Evolutionary conservation across 2,888 invertebrate genomes (phyloP).

Genomic region (Drosophila leonis): DNA sequence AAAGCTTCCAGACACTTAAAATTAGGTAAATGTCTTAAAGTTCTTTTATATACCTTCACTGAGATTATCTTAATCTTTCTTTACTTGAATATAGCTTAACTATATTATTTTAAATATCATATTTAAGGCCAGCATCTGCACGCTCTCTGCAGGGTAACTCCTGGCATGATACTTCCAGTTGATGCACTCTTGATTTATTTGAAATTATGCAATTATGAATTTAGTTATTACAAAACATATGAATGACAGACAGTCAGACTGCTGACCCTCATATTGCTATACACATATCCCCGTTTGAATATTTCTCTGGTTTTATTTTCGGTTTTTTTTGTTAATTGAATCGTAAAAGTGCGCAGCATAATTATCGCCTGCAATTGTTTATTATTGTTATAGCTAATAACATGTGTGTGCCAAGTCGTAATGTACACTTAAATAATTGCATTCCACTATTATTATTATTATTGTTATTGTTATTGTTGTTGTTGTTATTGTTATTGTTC

Average conservation of each 20-base stretch:
- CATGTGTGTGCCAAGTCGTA: slow-evolving; percentile 38
- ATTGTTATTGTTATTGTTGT: background rate
- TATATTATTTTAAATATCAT: background rate
- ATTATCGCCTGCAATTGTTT: slow-evolving; percentile 52
- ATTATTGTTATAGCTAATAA: slow-evolving; percentile 42
- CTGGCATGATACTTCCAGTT: background rate
- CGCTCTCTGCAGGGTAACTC: background rate
- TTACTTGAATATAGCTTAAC: background rate
- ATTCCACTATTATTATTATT: slow-evolving; percentile 47
- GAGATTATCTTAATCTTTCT: background rate
- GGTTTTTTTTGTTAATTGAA: slow-evolving; percentile 49
- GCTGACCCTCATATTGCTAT: background rate
- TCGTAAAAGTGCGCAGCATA: slow-evolving; percentile 70
- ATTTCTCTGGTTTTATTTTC: slow-evolving; percentile 1
- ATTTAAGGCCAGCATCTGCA: background rate
- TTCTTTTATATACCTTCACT: background rate
- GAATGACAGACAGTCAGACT: slow-evolving; percentile 23
- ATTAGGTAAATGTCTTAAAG: background rate
- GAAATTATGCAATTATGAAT: slow-evolving; percentile 32
- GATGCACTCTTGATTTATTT: background rate
- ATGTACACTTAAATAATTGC: slow-evolving; percentile 66
- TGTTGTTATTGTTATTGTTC: slow-evolving; percentile 16
- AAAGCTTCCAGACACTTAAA: background rate
- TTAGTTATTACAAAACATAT: slow-evolving; percentile 29
- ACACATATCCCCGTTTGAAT: background rate